Evolutionary conservation across 2,888 invertebrate genomes (phyloP).

Genomic region (Bombylius major): DNA sequence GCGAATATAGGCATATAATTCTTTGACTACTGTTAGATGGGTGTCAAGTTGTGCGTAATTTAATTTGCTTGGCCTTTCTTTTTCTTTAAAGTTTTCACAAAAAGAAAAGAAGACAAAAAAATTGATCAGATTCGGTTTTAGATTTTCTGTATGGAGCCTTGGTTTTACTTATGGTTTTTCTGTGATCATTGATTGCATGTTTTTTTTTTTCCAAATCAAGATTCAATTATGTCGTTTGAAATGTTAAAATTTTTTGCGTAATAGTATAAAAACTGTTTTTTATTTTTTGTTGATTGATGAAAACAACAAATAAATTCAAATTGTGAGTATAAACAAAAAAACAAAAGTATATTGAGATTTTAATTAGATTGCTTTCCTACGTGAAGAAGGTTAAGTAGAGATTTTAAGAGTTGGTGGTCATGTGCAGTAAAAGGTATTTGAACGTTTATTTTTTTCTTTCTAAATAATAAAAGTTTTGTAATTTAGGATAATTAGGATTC

Average conservation of each 20-base stretch:
- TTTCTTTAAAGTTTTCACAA: not conserved
- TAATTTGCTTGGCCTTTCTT: constrained; percentile 2
- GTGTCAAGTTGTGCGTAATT: constrained; percentile 9
- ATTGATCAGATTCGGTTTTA: not conserved
- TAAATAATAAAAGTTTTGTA: no score
- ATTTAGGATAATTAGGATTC: no score
- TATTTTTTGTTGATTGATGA: no score
- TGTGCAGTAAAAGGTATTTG: no score
- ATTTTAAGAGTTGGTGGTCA: no score
- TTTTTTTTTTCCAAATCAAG: not conserved
- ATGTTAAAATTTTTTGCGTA: no score
- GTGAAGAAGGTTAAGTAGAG: no score
- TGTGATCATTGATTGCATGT: not conserved
- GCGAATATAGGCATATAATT: not conserved
- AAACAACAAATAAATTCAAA: no score
- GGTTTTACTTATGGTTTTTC: not conserved
- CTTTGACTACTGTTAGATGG: constrained; percentile 2
- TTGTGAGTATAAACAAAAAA: no score
- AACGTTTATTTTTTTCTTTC: no score
- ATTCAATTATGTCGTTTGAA: not conserved
- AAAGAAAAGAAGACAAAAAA: not conserved
- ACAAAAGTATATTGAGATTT: not conserved
- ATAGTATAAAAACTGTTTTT: no score
- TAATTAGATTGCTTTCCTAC: not conserved
- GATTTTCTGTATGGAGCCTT: not conserved